Evolutionary conservation across 1,140 invertebrate genomes (phyloP).

Genomic region (Yoshiicerus persimilis): DNA sequence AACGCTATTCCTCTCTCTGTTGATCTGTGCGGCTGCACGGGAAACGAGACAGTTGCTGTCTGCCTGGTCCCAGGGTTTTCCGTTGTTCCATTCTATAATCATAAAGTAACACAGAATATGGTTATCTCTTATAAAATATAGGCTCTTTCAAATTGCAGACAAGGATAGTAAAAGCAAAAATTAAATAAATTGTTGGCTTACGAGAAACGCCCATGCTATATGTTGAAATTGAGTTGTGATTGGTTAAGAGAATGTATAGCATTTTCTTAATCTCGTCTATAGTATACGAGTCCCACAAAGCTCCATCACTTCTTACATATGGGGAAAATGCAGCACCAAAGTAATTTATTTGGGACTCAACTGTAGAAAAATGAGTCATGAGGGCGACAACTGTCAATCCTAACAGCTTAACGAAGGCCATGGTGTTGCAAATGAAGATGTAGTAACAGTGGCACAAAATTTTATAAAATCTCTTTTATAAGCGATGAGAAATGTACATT

Average conservation of each 20-base stretch:
- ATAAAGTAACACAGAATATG: not conserved
- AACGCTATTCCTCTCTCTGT: not conserved
- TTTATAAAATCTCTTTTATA: too few relatives aligned
- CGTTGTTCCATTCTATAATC: constrained; percentile 30
- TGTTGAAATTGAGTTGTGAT: constrained; percentile 37
- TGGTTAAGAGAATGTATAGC: constrained; percentile 30
- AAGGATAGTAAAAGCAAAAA: not conserved
- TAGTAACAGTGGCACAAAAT: too few relatives aligned
- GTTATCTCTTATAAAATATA: too few relatives aligned
- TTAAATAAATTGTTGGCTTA: not conserved
- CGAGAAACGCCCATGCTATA: constrained; percentile 35
- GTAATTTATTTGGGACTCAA: not conserved
- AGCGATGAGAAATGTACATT: too few relatives aligned
- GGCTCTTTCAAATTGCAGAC: too few relatives aligned
- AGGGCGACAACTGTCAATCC: not conserved
- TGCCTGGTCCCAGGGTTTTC: constrained; percentile 38
- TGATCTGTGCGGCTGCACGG: constrained; percentile 41
- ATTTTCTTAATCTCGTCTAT: constrained; percentile 44
- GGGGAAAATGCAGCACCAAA: constrained; percentile 45
- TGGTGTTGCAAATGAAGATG: not conserved
- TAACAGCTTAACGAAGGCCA: not conserved
- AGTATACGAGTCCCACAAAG: constrained; percentile 37
- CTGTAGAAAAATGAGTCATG: not conserved
- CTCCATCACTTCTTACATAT: constrained; percentile 19
- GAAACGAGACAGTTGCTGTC: constrained; percentile 37